Conservation (phyloP, 2,113 vertebrate genomes). For the Podarcis muralis region DNA sequence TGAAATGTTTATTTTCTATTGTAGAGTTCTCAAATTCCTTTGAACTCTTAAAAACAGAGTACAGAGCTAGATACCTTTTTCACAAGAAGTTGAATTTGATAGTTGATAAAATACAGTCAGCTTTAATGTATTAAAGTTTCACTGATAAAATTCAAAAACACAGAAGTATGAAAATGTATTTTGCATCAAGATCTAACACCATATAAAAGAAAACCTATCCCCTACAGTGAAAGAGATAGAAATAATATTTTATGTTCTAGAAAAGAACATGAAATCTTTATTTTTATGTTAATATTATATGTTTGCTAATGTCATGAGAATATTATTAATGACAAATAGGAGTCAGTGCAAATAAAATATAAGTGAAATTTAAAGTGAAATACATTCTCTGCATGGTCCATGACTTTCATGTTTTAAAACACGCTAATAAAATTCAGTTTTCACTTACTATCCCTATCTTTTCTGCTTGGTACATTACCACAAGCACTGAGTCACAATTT, state of each 20-base stretch:
- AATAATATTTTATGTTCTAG: slow-evolving; percentile 2
- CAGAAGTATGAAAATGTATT: background rate
- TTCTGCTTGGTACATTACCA: background rate
- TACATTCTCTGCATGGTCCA: background rate
- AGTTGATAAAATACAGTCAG: background rate
- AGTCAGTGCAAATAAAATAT: background rate
- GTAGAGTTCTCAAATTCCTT: background rate
- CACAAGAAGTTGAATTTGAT: background rate
- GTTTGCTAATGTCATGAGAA: background rate
- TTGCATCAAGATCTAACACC: background rate
- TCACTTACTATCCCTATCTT: background rate
- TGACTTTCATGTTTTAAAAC: background rate
- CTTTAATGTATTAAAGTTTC: background rate
- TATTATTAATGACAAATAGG: background rate
- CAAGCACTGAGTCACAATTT: background rate
- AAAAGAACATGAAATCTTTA: background rate
- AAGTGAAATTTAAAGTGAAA: background rate
- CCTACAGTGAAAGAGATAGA: background rate
- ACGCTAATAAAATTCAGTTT: background rate
- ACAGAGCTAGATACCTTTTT: background rate
- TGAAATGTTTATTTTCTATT: background rate
- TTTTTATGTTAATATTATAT: background rate
- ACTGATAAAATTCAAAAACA: slow-evolving; percentile 2
- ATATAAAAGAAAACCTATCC: background rate
- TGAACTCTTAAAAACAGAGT: background rate